These are phyloP conservation scores for Reticulitermes lucifugus DNA, from an alignment of 2,888 invertebrate genomes.

Conservation along the genomic window DNA sequence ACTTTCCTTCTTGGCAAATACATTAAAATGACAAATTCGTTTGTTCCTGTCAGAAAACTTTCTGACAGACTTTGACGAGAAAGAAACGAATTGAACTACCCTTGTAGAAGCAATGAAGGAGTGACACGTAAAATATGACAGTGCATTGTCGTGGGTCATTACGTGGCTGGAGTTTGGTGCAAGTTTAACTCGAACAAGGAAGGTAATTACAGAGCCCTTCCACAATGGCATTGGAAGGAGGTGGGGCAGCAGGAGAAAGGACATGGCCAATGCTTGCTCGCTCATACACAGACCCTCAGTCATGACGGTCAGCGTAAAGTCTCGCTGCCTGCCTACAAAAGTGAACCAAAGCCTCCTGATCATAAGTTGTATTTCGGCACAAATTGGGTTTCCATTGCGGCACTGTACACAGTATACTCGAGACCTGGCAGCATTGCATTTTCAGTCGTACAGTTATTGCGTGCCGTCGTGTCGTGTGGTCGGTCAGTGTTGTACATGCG, in stretches of 20 bases:
- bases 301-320: neutral
- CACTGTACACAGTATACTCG: no score
- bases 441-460: no score
- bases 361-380: no score
- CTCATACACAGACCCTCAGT: neutral
- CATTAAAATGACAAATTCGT: conserved; percentile 38
- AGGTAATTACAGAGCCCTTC: conserved; percentile 32
- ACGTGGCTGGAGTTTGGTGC: conserved; percentile 6
- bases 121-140: conserved; percentile 47
- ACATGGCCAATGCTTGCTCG: conserved; percentile 8
- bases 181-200: conserved; percentile 38
- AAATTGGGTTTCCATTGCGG: no score
- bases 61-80: conserved; percentile 35
- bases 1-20: neutral
- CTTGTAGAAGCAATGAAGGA: neutral
- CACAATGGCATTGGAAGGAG: neutral
- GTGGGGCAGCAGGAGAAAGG: neutral
- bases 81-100: conserved; percentile 1
- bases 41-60: conserved; percentile 12
- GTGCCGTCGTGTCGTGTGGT: no score
- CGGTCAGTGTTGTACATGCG: no score
- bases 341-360: neutral
- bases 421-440: no score
- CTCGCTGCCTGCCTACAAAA: neutral
- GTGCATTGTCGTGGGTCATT: conserved; percentile 45